Conservation (phyloP, 2,888 invertebrate genomes). For the Acleris cristana region DNA sequence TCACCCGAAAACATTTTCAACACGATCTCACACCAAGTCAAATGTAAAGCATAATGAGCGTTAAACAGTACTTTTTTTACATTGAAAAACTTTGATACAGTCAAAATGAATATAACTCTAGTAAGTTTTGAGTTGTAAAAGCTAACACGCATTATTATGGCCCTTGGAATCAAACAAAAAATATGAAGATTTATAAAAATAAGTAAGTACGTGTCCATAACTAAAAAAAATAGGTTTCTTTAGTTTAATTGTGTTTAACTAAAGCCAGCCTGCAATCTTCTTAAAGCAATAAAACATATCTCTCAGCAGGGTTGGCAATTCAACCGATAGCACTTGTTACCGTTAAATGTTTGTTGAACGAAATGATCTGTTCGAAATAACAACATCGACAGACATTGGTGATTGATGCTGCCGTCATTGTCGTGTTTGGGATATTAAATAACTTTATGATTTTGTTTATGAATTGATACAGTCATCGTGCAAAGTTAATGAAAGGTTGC, state of each 20-base stretch:
- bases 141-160: too few relatives aligned
- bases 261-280: constrained; percentile 3
- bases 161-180: too few relatives aligned
- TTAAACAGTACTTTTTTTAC: too few relatives aligned
- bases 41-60: too few relatives aligned
- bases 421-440: not conserved
- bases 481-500: not conserved
- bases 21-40: too few relatives aligned
- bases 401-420: constrained; percentile 22
- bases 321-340: constrained; percentile 33
- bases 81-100: too few relatives aligned
- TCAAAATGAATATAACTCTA: too few relatives aligned
- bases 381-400: constrained; percentile 17
- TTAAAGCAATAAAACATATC: constrained; percentile 48
- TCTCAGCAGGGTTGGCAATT: constrained; percentile 66
- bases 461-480: not conserved
- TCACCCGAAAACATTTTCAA: too few relatives aligned
- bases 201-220: too few relatives aligned
- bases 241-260: not conserved
- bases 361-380: constrained; percentile 24
- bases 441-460: not conserved
- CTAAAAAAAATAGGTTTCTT: too few relatives aligned
- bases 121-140: too few relatives aligned
- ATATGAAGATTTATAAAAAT: too few relatives aligned
- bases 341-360: constrained; percentile 30